Conservation (phyloP, 2,797 vertebrate species). For the Syncerus caffer region DNA sequence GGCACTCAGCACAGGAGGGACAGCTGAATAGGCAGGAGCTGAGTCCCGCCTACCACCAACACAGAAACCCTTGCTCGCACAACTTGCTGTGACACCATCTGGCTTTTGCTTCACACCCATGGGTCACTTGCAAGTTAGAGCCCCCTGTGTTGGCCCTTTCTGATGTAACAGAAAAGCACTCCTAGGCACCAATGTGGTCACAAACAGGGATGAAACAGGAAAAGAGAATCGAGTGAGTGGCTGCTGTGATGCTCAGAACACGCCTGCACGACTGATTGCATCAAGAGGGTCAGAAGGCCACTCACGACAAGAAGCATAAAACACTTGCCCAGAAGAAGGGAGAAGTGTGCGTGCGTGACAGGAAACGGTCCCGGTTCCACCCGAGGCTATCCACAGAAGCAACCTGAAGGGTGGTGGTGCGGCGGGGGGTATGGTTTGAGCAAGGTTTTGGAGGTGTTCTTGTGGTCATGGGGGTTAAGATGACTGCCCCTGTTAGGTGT, state of each 20-base stretch:
- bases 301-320: neutral
- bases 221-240: neutral
- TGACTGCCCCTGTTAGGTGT: neutral
- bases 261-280: fast-evolving
- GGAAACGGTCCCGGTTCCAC: neutral
- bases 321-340: neutral
- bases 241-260: neutral
- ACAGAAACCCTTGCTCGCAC: neutral
- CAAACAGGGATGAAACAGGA: neutral
- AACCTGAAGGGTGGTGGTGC: neutral
- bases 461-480: neutral
- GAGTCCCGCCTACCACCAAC: neutral
- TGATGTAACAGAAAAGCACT: no score
- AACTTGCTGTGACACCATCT: neutral
- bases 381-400: neutral
- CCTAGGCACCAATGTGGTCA: neutral
- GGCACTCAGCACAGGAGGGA: neutral
- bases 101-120: neutral
- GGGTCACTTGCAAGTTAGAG: neutral
- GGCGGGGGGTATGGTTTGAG: neutral
- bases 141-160: neutral
- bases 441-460: neutral
- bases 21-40: neutral
- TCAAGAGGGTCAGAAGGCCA: neutral
- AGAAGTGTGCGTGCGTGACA: no score